Evolutionary conservation across 2,888 invertebrate species (phyloP).

Genomic region (Drosophila suboccidentalis): DNA sequence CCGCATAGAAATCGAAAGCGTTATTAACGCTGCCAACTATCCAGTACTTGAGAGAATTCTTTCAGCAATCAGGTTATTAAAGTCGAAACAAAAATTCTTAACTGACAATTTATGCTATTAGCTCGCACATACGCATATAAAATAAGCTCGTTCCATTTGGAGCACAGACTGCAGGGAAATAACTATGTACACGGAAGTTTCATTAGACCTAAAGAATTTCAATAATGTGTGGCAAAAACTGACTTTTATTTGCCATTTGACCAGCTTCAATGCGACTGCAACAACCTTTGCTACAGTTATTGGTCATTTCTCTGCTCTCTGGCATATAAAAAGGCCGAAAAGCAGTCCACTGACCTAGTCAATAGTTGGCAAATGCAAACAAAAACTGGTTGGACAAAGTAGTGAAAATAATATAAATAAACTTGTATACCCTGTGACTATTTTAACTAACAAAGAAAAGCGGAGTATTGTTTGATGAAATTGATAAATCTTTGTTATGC

Average conservation of each 20-base stretch:
- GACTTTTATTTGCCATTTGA: constrained; percentile 1
- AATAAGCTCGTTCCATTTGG: constrained; percentile 48
- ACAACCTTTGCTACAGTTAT: constrained; percentile 13
- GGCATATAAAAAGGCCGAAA: constrained; percentile 23
- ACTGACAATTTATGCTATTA: constrained; percentile 62
- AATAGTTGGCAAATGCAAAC: constrained; percentile 26
- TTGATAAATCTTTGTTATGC: neutral
- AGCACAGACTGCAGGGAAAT: constrained; percentile 25
- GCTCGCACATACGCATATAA: constrained; percentile 61
- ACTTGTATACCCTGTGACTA: neutral
- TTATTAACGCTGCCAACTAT: constrained; percentile 27
- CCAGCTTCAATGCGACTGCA: too few relatives aligned
- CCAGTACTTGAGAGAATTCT: constrained; percentile 37
- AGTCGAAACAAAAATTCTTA: constrained; percentile 58
- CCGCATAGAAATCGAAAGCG: constrained; percentile 72
- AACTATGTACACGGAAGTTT: constrained; percentile 57
- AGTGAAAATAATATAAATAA: constrained; percentile 27
- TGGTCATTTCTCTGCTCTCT: constrained; percentile 41
- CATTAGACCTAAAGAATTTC: constrained; percentile 35
- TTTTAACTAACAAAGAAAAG: neutral
- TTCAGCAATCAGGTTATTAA: constrained; percentile 65
- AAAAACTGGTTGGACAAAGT: constrained; percentile 53
- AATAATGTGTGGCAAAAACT: constrained; percentile 39
- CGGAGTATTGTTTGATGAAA: neutral
- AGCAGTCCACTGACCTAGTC: constrained; percentile 66